Conservation (phyloP, 2,797 vertebrate species). For the Premnoplex brunnescens region DNA sequence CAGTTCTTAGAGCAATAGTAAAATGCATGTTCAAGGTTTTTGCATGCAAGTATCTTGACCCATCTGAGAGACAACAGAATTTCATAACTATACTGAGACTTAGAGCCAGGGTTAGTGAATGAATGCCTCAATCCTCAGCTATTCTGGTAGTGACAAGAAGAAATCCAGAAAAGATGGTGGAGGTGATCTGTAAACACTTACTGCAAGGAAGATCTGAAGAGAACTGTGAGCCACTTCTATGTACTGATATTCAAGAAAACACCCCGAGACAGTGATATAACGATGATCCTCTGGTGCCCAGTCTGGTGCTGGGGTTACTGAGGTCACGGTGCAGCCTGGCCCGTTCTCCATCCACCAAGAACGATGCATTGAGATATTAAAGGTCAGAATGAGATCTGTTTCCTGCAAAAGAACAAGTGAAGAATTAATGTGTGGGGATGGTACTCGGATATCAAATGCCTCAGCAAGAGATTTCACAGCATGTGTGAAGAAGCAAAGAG, state of each 20-base stretch:
- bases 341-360: slow-evolving; percentile 99
- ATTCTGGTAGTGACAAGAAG: neutral
- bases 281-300: slow-evolving; percentile 98
- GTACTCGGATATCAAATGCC: neutral
- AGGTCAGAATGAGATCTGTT: slow-evolving; percentile 97
- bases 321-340: slow-evolving; percentile 93
- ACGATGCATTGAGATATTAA: slow-evolving; percentile 99
- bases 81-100: neutral
- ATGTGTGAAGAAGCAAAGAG: neutral
- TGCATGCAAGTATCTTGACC: neutral
- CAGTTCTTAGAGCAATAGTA: neutral
- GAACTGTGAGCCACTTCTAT: slow-evolving; percentile 98
- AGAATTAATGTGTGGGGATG: neutral
- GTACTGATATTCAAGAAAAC: slow-evolving; percentile 96
- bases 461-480: slow-evolving; percentile 3
- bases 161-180: neutral
- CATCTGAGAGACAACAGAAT: neutral
- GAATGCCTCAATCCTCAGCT: neutral
- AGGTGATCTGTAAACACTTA: slow-evolving; percentile 79
- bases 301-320: slow-evolving; percentile 91
- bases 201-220: slow-evolving; percentile 97
- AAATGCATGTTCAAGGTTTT: neutral
- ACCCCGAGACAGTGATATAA: slow-evolving; percentile 96
- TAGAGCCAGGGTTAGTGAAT: neutral
- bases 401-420: slow-evolving; percentile 81